Conservation (phyloP, 2,888 invertebrate genomes). For the Fragum whitleyi region DNA sequence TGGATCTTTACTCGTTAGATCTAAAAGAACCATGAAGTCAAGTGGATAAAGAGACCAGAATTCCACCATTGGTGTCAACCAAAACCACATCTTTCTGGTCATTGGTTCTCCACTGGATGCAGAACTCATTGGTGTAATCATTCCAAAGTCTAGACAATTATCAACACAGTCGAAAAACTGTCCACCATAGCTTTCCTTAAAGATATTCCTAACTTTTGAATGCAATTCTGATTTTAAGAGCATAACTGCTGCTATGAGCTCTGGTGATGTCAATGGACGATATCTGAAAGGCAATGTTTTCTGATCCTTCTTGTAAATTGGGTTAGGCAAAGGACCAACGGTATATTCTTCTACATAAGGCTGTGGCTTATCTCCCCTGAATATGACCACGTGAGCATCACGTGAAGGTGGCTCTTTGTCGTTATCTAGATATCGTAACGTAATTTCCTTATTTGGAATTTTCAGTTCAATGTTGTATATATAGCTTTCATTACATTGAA, state of each 20-base stretch:
- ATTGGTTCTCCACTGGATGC: constrained; percentile 60
- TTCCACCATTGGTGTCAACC: constrained; percentile 68
- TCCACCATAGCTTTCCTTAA: constrained; percentile 75
- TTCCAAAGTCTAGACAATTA: constrained; percentile 68
- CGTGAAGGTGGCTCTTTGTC: constrained; percentile 62
- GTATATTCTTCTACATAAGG: constrained; percentile 74
- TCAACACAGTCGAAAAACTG: constrained; percentile 59
- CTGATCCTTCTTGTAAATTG: constrained; percentile 48
- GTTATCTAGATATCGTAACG: constrained; percentile 49
- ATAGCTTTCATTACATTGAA: constrained; percentile 46
- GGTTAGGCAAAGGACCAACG: constrained; percentile 74
- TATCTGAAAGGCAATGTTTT: constrained; percentile 67
- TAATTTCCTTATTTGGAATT: constrained; percentile 50
- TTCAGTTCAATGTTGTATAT: constrained; percentile 56
- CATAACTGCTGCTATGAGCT: constrained; percentile 42
- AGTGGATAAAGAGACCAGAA: constrained; percentile 74
- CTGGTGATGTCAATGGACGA: constrained; percentile 68
- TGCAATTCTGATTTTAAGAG: constrained; percentile 51
- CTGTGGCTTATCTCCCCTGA: constrained; percentile 70
- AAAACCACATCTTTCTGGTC: constrained; percentile 71
- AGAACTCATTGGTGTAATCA: constrained; percentile 69
- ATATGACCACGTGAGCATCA: constrained; percentile 73
- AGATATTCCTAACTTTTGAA: constrained; percentile 60
- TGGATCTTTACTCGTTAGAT: constrained; percentile 67
- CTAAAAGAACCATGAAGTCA: constrained; percentile 74